Base-by-base conservation (phyloP, 2,113 vertebrate genomes). In the Archocentrus centrarchus region DNA sequence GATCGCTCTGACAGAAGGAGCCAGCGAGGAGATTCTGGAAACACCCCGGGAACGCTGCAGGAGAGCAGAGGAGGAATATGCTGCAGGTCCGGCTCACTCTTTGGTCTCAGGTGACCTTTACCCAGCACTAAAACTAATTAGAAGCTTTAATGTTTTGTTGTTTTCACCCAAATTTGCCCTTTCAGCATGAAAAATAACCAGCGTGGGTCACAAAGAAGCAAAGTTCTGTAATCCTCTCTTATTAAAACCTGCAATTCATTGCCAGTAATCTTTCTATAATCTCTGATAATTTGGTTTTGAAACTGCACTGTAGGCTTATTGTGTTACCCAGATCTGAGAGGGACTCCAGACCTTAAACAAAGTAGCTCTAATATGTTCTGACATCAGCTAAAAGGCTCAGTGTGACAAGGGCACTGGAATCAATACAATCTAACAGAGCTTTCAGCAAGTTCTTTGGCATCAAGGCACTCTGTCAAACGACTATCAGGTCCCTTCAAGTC, bases 21-120 rank as follows among this genome's bases (percentile, higher is more conserved):
- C 97, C 97, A 97, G 15, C 97, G 95, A 1, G 97, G 96, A 1
- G 97, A 97, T 87, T 98, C 97, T 60, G 96, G 96, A 90, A 97
- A 97, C 5, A 97, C 93, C 9, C 96, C 96, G 1, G 97, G 97
- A 94, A 97, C 95, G 47, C 97, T 98, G 86, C 75, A 82, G 80
- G 78, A 79, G 41, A 75, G 17, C 17, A 39, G 55, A 88, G 32
- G 37, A 30, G 14, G n/a, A 80, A 66, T 7, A 58, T 17, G 61
- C 64, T 44, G 13, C 41, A 27, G 24, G 7, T 39, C n/a, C 2
- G 11, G 14, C 53, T 55, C 9, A 32, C 18, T 75, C 32, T 58
- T 70, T 70, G 22, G 85, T 75, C 57, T 84, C 6, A 24, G 62
- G 4, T 50, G 60, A 86, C 80, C 30, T 87, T 90, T 59, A 87